These are phyloP conservation scores for Cheilosia urbana DNA, from an alignment of 2,888 invertebrate genomes.

Conservation along the genomic window DNA sequence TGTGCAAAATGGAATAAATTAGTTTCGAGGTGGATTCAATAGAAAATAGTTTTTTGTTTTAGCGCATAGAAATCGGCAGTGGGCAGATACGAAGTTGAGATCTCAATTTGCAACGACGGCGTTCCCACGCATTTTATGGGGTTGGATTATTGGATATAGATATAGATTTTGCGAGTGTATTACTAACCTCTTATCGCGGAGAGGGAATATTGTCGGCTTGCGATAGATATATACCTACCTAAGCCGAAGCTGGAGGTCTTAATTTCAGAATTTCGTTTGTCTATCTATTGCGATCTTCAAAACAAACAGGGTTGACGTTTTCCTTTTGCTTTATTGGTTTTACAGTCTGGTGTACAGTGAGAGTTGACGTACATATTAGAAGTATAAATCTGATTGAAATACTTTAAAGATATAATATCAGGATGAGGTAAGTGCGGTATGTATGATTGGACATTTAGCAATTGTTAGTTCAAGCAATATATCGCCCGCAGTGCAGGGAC, in stretches of 20 bases:
- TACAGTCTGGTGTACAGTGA: conserved; percentile 19
- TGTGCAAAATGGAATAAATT: conserved; percentile 77
- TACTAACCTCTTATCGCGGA: neutral
- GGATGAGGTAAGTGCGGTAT: too few species aligned
- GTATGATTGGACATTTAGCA: too few species aligned
- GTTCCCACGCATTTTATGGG: conserved; percentile 50
- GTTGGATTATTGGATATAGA: neutral
- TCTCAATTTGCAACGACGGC: conserved; percentile 20
- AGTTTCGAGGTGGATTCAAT: conserved; percentile 31
- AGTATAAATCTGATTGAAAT: too few species aligned
- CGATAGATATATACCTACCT: neutral
- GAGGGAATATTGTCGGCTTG: neutral
- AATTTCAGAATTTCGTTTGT: conserved; percentile 25
- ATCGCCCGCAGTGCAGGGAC: too few species aligned
- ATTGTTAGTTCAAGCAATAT: too few species aligned
- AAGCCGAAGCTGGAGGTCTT: neutral
- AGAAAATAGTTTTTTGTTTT: conserved; percentile 8
- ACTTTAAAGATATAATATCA: too few species aligned
- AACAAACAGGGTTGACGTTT: neutral
- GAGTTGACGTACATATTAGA: neutral
- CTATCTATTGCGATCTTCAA: conserved; percentile 13
- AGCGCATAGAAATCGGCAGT: neutral
- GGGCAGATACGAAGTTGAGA: conserved; percentile 35
- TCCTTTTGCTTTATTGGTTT: neutral
- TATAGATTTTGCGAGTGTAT: neutral